These are phyloP conservation scores for Nasonia oneida DNA, from an alignment of 2,888 invertebrate genomes.

Conservation along the genomic window DNA sequence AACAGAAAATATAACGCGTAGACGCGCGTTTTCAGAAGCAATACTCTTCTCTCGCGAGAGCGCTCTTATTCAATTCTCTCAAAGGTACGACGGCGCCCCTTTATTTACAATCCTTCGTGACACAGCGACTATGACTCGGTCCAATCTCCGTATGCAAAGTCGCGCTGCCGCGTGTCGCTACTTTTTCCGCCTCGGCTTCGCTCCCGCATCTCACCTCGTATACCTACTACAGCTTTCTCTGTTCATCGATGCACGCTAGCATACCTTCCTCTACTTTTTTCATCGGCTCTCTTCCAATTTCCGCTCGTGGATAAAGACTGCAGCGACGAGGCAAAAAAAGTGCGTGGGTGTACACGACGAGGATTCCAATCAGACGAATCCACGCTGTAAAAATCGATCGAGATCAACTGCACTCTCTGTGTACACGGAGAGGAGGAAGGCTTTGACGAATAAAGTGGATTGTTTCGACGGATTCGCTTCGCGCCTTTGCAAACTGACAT, in stretches of 20 bases:
- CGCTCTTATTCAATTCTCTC: background rate
- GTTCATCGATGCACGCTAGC: background rate
- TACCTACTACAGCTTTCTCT: background rate
- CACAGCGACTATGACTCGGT: constrained; percentile 12
- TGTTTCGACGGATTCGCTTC: background rate
- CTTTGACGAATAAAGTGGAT: background rate
- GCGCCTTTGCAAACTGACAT: background rate
- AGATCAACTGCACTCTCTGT: background rate
- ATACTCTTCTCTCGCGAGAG: background rate
- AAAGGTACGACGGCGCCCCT: background rate
- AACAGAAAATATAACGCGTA: background rate
- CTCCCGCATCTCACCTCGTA: background rate
- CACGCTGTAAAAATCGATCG: background rate
- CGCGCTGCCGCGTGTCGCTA: background rate
- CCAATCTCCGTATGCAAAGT: constrained; percentile 48
- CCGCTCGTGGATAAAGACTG: constrained; percentile 30
- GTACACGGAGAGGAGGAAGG: background rate
- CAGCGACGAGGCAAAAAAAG: background rate
- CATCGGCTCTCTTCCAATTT: constrained; percentile 44
- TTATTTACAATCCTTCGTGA: constrained; percentile 32
- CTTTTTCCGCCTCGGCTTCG: background rate
- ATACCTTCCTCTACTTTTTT: constrained; percentile 23
- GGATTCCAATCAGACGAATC: constrained; percentile 16
- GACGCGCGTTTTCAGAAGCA: background rate
- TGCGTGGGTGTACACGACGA: background rate